A percentile compares a stretch with the other conserved stretches of the same genome.
Evolutionary conservation across 2,113 vertebrate species (phyloP).

Genomic region (Ceyx margarethae): DNA sequence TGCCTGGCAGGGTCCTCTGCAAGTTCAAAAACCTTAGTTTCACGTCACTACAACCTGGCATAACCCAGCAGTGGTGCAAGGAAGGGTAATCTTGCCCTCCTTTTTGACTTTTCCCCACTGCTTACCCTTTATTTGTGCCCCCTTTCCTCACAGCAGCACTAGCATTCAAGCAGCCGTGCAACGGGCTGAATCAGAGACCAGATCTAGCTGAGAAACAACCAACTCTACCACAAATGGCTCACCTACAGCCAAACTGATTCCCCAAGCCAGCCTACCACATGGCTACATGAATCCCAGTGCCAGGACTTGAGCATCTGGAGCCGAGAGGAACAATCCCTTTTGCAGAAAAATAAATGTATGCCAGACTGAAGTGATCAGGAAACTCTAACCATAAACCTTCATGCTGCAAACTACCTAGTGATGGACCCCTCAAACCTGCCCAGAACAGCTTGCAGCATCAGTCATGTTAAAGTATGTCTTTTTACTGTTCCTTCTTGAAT

Average conservation of each 20-base stretch:
- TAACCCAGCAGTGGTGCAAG: background rate
- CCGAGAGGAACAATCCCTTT: background rate
- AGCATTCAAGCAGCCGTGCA: background rate
- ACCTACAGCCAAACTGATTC: background rate
- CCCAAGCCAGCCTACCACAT: background rate
- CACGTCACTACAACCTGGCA: background rate
- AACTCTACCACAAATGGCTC: background rate
- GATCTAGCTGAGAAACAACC: background rate
- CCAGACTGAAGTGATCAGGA: background rate
- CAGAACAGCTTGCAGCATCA: background rate
- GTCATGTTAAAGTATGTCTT: background rate
- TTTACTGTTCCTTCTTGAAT: background rate
- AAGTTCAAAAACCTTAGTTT: background rate
- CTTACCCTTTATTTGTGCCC: background rate
- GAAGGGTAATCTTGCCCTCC: background rate
- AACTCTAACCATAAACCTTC: background rate
- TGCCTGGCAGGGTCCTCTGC: background rate
- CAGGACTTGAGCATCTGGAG: background rate
- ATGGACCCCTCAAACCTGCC: background rate
- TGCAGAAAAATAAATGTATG: background rate
- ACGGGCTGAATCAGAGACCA: background rate
- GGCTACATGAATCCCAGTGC: background rate
- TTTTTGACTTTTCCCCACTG: background rate
- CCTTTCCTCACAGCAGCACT: accelerated
- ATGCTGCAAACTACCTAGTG: accelerated